Evolutionary conservation across 37 sponge, comb jelly and placozoan species (phyloP).

Genomic region (Beroe ovata): DNA sequence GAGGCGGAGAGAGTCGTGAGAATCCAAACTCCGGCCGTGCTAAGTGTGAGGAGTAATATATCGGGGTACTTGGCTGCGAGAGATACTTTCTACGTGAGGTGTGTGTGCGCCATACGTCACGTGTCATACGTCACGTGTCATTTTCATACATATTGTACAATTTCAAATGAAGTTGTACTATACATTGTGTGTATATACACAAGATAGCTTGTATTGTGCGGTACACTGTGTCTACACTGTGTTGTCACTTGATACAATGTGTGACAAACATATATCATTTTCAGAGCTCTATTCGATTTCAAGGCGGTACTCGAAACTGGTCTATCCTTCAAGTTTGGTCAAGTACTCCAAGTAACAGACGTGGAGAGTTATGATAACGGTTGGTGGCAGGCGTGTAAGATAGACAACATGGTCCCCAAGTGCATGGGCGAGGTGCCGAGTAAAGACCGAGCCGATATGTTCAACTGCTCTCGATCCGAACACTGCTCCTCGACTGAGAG

Average conservation of each 20-base stretch:
- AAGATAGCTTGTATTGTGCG: too few relatives aligned
- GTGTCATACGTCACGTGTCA: too few relatives aligned
- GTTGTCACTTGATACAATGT: too few relatives aligned
- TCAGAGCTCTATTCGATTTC: constrained; percentile 16
- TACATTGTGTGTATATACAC: too few relatives aligned
- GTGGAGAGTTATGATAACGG: constrained; percentile 17
- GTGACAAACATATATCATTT: not conserved
- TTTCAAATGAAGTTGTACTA: too few relatives aligned
- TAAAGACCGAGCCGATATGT: constrained; percentile 28
- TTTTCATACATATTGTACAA: too few relatives aligned
- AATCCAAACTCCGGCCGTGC: not conserved
- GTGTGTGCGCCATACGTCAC: too few relatives aligned
- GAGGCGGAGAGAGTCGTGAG: not conserved
- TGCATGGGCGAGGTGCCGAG: constrained; percentile 21
- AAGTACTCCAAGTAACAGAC: constrained; percentile 26
- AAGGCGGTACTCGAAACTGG: constrained; percentile 15
- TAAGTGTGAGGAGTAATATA: not conserved
- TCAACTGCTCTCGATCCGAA: constrained; percentile 26
- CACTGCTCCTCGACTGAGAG: not conserved
- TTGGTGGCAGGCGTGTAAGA: constrained; percentile 29
- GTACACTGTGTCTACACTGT: too few relatives aligned
- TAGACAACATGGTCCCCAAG: constrained; percentile 30
- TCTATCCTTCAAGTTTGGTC: constrained; percentile 33
- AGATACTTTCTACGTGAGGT: constrained; percentile 57
- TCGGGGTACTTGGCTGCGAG: constrained; percentile 25